A percentile compares a stretch with the other conserved stretches of the same genome.
Conservation (phyloP, 2,797 vertebrate genomes). For the Phrynocephalus guinanensis region DNA sequence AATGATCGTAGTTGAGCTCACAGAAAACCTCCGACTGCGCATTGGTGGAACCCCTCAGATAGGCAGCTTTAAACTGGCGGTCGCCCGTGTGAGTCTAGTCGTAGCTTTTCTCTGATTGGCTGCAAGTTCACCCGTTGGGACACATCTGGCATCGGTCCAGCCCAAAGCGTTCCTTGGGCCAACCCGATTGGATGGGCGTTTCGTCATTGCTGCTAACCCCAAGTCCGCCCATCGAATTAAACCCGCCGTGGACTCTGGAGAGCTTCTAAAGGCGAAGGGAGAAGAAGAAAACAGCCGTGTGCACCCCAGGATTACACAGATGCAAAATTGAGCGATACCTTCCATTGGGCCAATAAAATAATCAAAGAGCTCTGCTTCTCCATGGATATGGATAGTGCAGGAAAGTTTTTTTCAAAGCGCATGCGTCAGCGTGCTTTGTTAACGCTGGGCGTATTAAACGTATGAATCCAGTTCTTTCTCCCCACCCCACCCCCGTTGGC, state of each 20-base stretch:
- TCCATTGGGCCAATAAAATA: no score
- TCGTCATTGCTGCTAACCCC: background rate
- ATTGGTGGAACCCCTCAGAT: slow-evolving; percentile 32
- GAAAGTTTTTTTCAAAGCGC: no score
- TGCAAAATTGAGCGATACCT: no score
- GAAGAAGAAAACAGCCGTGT: no score
- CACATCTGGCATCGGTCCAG: background rate
- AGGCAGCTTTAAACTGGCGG: background rate
- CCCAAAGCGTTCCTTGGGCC: background rate
- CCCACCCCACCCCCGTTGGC: no score
- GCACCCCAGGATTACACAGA: no score
- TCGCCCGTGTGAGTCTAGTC: background rate
- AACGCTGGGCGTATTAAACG: no score
- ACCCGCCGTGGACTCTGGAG: background rate
- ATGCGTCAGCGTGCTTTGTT: background rate
- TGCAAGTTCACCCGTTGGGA: slow-evolving; percentile 24
- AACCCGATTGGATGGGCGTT: background rate
- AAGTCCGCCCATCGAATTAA: slow-evolving; percentile 12
- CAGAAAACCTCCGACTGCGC: fast-evolving
- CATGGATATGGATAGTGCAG: no score
- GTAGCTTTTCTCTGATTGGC: slow-evolving; percentile 37
- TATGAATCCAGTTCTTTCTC: no score
- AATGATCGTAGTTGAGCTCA: slow-evolving; percentile 6
- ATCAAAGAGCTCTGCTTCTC: no score
- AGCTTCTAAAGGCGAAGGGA: background rate